Conservation (phyloP, 1,140 invertebrate species). For the Drosophila insularis region DNA sequence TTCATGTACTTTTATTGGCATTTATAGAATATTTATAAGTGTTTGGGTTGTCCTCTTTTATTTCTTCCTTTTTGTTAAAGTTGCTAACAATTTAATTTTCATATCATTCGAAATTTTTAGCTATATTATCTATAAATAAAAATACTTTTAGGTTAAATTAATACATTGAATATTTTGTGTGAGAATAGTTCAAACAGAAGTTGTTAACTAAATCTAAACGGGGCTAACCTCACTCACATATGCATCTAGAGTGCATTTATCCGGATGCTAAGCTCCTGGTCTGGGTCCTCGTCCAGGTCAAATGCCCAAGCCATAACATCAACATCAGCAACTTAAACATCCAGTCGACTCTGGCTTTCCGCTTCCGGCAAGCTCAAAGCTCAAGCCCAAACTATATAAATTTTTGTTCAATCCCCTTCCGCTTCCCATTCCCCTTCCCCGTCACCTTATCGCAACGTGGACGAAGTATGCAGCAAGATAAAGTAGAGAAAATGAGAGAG, state of each 20-base stretch:
- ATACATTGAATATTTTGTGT: too few species aligned
- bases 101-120: too few species aligned
- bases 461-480: conserved; percentile 19
- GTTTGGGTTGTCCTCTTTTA: conserved; percentile 4
- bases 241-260: background rate
- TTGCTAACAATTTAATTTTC: conserved; percentile 18
- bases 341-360: conserved; percentile 20
- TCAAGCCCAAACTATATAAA: conserved; percentile 49
- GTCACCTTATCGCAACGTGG: background rate
- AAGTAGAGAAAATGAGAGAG: background rate
- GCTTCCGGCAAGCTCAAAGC: conserved; percentile 42
- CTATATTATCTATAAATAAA: too few species aligned
- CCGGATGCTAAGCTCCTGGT: conserved; percentile 5
- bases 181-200: too few species aligned
- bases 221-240: background rate
- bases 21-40: conserved; percentile 69
- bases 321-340: conserved; percentile 21
- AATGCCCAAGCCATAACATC: conserved; percentile 42
- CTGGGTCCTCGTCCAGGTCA: conserved; percentile 30
- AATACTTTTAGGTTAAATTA: too few species aligned
- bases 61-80: conserved; percentile 9
- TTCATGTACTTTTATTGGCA: conserved; percentile 58
- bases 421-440: conserved; percentile 1
- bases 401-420: conserved; percentile 44
- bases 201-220: background rate